Percentiles rank a stretch among this genome's conserved stretches.
These are phyloP conservation scores for Apomyelois bistriatella DNA, from an alignment of 2,888 invertebrate species.

Conservation along the genomic window DNA sequence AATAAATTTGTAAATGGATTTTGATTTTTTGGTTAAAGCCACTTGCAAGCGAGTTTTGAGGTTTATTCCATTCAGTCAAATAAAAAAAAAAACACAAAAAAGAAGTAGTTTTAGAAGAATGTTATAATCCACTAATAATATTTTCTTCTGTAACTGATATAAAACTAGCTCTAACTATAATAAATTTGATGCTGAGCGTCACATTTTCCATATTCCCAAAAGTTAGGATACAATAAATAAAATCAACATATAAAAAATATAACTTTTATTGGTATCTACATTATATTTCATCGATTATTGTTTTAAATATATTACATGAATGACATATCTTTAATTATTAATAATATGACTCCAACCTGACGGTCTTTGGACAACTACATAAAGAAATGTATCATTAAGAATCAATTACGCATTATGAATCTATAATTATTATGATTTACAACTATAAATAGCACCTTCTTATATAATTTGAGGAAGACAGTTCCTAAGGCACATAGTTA, in stretches of 20 bases:
- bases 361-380: conserved; percentile 59
- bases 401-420: conserved; percentile 22
- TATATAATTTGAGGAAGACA: conserved; percentile 31
- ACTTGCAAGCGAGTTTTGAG: too few relatives aligned
- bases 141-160: too few relatives aligned
- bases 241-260: conserved; percentile 43
- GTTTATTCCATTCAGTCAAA: too few relatives aligned
- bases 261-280: conserved; percentile 74
- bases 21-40: too few relatives aligned
- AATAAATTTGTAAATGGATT: too few relatives aligned
- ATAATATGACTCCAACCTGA: conserved; percentile 71
- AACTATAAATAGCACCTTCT: conserved; percentile 53
- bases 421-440: conserved; percentile 26
- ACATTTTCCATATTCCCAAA: too few relatives aligned
- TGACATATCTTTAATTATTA: conserved; percentile 57
- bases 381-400: conserved; percentile 34
- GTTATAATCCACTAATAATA: too few relatives aligned
- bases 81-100: too few relatives aligned
- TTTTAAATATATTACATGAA: conserved; percentile 69
- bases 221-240: conserved; percentile 24
- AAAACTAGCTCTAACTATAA: too few relatives aligned
- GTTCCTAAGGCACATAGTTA: conserved; percentile 33
- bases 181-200: too few relatives aligned
- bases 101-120: too few relatives aligned
- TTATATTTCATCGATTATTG: conserved; percentile 58